These are phyloP conservation scores for Tigriopus californicus DNA, from an alignment of 2,888 invertebrate genomes.

Conservation along the genomic window DNA sequence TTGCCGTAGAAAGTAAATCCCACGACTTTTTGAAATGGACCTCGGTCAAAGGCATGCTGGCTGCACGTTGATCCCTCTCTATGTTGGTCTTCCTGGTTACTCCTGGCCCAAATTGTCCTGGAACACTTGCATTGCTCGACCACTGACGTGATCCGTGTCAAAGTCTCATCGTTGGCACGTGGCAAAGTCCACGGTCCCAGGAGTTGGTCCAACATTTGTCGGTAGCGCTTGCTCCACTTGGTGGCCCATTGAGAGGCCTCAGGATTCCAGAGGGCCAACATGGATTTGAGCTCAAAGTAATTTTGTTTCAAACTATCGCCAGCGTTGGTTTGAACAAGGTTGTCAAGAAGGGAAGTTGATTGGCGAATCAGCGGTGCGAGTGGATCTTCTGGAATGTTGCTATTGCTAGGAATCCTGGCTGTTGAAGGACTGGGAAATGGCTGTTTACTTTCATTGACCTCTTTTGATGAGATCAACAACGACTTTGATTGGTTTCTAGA, in stretches of 20 bases:
- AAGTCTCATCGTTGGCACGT: too few species aligned
- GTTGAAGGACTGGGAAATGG: too few species aligned
- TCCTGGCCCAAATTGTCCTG: not conserved
- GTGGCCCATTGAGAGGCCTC: not conserved
- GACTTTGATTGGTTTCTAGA: too few species aligned
- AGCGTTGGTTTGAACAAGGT: too few species aligned
- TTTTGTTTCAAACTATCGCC: not conserved
- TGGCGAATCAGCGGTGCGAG: too few species aligned
- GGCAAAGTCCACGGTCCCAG: too few species aligned
- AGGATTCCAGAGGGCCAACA: not conserved
- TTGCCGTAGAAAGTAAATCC: slow-evolving; percentile 15
- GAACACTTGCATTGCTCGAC: not conserved
- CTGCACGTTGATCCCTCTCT: slow-evolving; percentile 5
- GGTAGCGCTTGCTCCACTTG: not conserved
- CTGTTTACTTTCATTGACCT: too few species aligned
- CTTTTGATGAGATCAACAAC: too few species aligned
- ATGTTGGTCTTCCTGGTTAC: too few species aligned
- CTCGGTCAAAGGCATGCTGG: slow-evolving; percentile 1
- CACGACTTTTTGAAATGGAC: slow-evolving; percentile 12
- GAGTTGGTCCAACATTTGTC: not conserved
- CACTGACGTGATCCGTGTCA: not conserved
- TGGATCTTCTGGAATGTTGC: too few species aligned
- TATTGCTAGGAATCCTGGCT: too few species aligned
- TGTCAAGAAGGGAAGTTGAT: too few species aligned
- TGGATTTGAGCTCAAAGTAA: not conserved